Conservation (phyloP, 2,888 invertebrate genomes). For the Calameuta pallipes region DNA sequence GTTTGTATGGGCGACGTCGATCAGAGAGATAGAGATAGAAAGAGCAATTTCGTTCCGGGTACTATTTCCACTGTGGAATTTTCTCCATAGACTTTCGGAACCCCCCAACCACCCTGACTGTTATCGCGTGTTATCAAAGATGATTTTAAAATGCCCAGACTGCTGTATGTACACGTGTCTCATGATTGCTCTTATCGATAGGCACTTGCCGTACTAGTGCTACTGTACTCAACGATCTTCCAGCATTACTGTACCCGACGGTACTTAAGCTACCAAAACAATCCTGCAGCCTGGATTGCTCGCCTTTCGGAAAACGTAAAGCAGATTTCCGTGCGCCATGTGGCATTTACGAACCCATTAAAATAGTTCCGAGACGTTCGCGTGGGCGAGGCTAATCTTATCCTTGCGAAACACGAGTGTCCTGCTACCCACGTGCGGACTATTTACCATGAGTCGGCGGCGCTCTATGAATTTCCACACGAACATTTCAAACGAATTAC, state of each 20-base stretch:
- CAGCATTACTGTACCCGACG: background rate
- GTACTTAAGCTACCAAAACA: background rate
- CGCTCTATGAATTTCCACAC: background rate
- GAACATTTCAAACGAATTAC: background rate
- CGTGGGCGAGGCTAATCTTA: constrained; percentile 27
- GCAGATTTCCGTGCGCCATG: background rate
- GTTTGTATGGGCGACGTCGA: background rate
- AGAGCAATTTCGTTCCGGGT: background rate
- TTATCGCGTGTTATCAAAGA: background rate
- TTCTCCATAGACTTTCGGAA: background rate
- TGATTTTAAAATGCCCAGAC: background rate
- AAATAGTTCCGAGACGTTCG: constrained; percentile 18
- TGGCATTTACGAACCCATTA: constrained; percentile 19
- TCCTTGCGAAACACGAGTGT: constrained; percentile 27
- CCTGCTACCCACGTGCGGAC: constrained; percentile 22
- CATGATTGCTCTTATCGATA: background rate
- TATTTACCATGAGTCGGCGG: constrained; percentile 12
- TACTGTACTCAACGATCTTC: background rate
- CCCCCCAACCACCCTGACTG: too few relatives aligned
- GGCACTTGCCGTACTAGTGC: background rate
- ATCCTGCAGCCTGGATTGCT: background rate
- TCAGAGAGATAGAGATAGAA: too few relatives aligned
- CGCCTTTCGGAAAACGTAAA: background rate
- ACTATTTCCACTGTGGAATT: background rate
- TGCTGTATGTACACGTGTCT: background rate